A percentile compares a stretch with the other conserved stretches of the same genome.
Evolutionary conservation across 2,888 invertebrate genomes (phyloP).

Genomic region (Blastobasis adustella): DNA sequence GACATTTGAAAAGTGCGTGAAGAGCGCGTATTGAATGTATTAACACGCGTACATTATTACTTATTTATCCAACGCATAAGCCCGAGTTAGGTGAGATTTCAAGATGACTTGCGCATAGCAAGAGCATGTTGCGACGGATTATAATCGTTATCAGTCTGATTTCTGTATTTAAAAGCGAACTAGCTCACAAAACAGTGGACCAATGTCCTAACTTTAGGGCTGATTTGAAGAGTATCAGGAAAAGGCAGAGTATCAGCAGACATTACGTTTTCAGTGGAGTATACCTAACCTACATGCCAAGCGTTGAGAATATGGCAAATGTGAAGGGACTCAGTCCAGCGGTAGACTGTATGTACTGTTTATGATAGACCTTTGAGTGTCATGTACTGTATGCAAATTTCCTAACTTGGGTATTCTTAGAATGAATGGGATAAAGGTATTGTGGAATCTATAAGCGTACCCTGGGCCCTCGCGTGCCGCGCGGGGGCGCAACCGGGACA

Average conservation of each 20-base stretch:
- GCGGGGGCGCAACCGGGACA: too few species aligned
- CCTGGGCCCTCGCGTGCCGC: too few species aligned
- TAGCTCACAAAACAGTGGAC: slow-evolving; percentile 28
- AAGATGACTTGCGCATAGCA: not conserved
- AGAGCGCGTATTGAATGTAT: not conserved
- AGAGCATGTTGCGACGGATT: too few species aligned
- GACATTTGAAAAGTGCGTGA: not conserved
- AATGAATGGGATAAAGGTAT: too few species aligned
- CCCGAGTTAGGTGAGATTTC: not conserved
- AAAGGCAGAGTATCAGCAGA: slow-evolving; percentile 32
- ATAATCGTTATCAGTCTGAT: not conserved
- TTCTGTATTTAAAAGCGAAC: not conserved
- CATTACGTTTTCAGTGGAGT: slow-evolving; percentile 17
- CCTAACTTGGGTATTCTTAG: too few species aligned
- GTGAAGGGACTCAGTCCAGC: too few species aligned
- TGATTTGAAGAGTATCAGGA: slow-evolving; percentile 25
- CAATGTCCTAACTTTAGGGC: slow-evolving; percentile 31
- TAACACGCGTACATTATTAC: not conserved
- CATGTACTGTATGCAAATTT: too few species aligned
- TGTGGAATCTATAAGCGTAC: too few species aligned
- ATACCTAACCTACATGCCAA: too few species aligned
- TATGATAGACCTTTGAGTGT: too few species aligned
- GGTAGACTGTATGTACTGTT: too few species aligned
- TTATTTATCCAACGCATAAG: not conserved
- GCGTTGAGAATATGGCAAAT: too few species aligned